Base-by-base conservation (phyloP, 2,113 vertebrate species). In the Leptobrachium ailaonicum region DNA sequence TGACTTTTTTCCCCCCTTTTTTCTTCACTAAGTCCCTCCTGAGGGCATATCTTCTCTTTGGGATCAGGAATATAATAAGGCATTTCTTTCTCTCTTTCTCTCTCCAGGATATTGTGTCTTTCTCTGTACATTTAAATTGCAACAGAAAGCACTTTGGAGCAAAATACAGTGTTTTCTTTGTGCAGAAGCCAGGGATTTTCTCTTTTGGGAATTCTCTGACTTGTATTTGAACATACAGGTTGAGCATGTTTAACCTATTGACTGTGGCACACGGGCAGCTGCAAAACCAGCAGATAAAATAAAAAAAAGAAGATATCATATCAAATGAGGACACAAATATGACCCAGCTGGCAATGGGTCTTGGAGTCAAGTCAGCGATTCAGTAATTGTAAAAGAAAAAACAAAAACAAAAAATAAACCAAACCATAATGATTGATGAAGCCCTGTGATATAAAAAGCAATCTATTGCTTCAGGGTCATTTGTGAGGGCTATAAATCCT, bases 81-180 rank as follows among this genome's bases (percentile, higher is more conserved):
- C 86, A 83, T 87, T 94, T 94, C 90, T 91, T 45, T 54, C 32
- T 86, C 90, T 91, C 87, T 41, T 11, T 86, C 90, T 91, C 87
- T 90, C 89, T 92, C 91, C 92, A 93, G 93, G 94, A 95, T 96
- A 95, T 95, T 94, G 91, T 92, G 93, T 96, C 92, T 93, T 93
- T 92, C 91, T 95, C 89, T 80, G 88, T 90, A 91, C 90, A 87
- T 92, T 94, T 91, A 91, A 94, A 94, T 93, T 91, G 92, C 93
- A 88, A 87, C 83, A 84, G 91, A 94, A 92, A 90, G 88, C 88
- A 87, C 90, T 93, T 93, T 88, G 87, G 91, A 94, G 88, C 84
- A 91, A 91, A 93, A 91, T 84, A 89, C 87, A 89, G 86, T 92
- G 86, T 93, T 95, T 94, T 91, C 90, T 95, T 91, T 94, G 88